Evolutionary conservation across 2,797 vertebrate genomes (phyloP), one percentile per base, ranked within the genome.

Genomic region (Alfaro cultratus): DNA sequence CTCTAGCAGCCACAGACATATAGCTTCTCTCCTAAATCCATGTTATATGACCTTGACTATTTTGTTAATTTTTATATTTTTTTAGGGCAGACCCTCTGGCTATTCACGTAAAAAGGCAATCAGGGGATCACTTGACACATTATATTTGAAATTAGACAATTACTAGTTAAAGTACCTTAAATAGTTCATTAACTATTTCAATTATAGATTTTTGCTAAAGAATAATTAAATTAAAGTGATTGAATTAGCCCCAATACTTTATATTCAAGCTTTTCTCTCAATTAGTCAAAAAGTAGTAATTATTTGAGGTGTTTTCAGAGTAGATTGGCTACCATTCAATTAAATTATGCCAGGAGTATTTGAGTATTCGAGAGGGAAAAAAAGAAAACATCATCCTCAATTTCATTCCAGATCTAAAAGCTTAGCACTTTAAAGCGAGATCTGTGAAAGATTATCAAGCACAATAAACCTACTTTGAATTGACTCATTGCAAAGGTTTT

Each of bases 151-250:
- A 93, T 91, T 83, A 92, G 87, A 87, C 87, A 88, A 90, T 93
- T 89, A 92, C 79, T 87, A 87, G 83, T 85, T 88, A 87, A 88
- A 84, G 83, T 85, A 85, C 83, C 87, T 85, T 83, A 86, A 92
- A 83, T 79, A 86, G 78, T 88, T 95, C 91, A 94, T 96, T 95
- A 93, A 91, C 84, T 79, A 74, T 89, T 94, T 95, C 90, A 94
- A 95, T 94, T 94, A 93, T 85, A 88, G 86, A 84, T 62, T 92
- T 79, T 73, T 82, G 79, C 80, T 80, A 18, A 90, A 82, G 83
- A 93, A 92, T 94, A 92, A 91, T 94, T 92, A 92, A 94, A 93
- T 93, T 80, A 85, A 86, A 90, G 81, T 57, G 36, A 89, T 91
- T 86, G 86, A 93, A 94, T 94, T 89, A 91, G 85, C 80, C 82